Evolutionary conservation across 1,140 invertebrate genomes (phyloP), one percentile per base, ranked within the genome.

Genomic region (Sarcophaga bullata): DNA sequence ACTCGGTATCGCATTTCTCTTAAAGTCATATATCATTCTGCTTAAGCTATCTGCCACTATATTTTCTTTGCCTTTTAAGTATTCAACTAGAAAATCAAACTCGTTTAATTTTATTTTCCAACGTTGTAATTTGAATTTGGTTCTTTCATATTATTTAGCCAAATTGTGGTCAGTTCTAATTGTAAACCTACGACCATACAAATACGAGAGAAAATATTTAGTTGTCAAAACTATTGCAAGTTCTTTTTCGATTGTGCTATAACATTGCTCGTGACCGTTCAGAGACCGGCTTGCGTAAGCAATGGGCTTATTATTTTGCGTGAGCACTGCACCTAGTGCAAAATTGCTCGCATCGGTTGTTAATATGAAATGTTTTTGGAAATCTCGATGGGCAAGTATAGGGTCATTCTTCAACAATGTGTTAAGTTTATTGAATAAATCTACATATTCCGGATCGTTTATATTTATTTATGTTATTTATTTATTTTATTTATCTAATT

Each of bases 41-140:
- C 76, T 80, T 17, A 80, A 48, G 10, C 46, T 17, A 52, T 80
- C 49, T 52, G 76, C 76, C 11, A 80, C 49, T n/a, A 50, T n/a
- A 52, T 80, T 80, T n/a, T 80, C 49, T 25, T 80, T 80, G 15
- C 47, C 76, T 80, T 80, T 80, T 50, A 80, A 5, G 17, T 80
- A 80, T 8, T 80, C 76, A 48, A 80, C 49, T 11, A n/a, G 15
- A 25, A 25, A 80, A 48, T 80, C 49, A 50, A 50, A 80, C 8
- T 80, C 15, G 17, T 50, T 80, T 50, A 80, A 52, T n/a, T 48
- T n/a, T 52, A 48, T 47, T 50, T 52, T 50, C 76, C 76, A 52
- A 15, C 49, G 46, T 52, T 80, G 76, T 37, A 80, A 48, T 80
- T 80, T 80, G 48, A 11, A 25, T 80, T 80, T n/a, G 76, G 76